phyloP scores from a whole-genome alignment of 2,797 vertebrate species.

The Alauda arvensis region DNA sequence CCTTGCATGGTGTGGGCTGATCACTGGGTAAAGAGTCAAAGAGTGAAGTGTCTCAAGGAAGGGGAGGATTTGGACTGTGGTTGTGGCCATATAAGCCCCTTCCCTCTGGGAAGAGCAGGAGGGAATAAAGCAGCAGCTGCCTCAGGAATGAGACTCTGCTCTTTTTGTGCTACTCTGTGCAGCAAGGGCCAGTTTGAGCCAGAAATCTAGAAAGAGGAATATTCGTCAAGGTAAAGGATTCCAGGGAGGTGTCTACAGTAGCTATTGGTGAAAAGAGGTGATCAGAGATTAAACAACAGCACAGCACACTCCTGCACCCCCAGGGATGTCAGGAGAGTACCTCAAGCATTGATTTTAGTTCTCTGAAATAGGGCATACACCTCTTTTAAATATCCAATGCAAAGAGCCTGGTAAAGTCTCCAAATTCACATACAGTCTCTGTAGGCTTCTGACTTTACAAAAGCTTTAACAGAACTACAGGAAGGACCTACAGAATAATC shows the following conservation, averaged over 20 bases:
- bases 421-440: neutral
- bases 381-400: neutral
- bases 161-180: neutral
- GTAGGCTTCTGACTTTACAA: neutral
- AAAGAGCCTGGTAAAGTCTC: neutral
- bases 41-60: neutral
- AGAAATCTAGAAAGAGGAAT: neutral
- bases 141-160: neutral
- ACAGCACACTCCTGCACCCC: neutral
- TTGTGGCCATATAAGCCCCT: rapidly evolving
- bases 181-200: neutral
- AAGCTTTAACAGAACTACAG: neutral
- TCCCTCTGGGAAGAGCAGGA: neutral
- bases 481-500: neutral
- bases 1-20: neutral
- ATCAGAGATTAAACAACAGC: neutral
- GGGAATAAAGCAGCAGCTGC: neutral
- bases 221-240: neutral
- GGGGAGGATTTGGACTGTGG: neutral
- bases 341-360: neutral
- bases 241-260: neutral
- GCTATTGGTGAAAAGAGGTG: neutral
- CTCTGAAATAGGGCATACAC: neutral
- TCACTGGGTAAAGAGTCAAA: neutral
- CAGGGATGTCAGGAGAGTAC: neutral